Percentiles rank a stretch among this genome's conserved stretches.
Conservation (phyloP, 1,140 invertebrate species). For the Caenorhabditis remanei region DNA sequence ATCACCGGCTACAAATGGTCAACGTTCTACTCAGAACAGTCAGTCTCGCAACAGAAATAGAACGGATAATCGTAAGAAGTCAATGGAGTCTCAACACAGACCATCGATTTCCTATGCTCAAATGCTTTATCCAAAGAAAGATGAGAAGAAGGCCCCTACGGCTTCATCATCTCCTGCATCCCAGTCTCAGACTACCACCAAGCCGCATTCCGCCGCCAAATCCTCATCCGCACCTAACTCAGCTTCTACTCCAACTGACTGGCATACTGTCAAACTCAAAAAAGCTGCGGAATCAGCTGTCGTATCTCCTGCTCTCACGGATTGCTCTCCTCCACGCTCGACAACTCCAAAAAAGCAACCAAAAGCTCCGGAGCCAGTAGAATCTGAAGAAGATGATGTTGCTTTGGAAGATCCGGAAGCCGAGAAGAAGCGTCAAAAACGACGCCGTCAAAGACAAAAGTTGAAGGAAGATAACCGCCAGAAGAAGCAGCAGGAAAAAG, state of each 20-base stretch:
- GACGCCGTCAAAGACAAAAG: not conserved
- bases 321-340: not conserved
- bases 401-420: conserved; percentile 14
- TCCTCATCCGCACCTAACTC: not conserved
- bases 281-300: not conserved
- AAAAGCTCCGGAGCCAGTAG: not conserved
- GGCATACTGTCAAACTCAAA: conserved; percentile 21
- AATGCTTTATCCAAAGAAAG: not conserved
- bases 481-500: not conserved
- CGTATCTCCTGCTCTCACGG: not conserved
- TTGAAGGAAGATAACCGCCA: conserved; percentile 8
- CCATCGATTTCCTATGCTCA: conserved; percentile 21
- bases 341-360: not conserved
- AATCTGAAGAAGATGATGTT: not conserved
- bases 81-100: not conserved
- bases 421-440: conserved; percentile 10
- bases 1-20: not conserved
- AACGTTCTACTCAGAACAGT: not conserved
- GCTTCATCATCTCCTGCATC: not conserved
- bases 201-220: too few relatives aligned
- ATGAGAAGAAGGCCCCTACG: not conserved
- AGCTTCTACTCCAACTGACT: not conserved
- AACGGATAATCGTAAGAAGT: not conserved
- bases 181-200: too few relatives aligned
- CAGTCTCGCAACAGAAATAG: too few relatives aligned